Evolutionary conservation across 2,797 vertebrate species (phyloP).

Genomic region (Phalloptychus januarius): DNA sequence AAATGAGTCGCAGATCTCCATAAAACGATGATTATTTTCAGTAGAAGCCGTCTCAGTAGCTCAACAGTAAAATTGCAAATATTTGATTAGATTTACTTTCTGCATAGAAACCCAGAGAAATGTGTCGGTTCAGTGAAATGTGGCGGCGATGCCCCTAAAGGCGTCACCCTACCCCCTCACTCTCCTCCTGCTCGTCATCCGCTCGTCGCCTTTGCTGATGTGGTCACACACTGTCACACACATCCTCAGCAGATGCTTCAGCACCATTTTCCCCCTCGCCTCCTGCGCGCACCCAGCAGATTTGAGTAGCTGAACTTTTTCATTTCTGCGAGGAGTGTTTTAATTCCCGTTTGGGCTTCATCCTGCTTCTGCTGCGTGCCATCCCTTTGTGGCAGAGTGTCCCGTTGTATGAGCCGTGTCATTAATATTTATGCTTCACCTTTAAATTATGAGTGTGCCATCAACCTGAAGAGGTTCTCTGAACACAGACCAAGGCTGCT

Average conservation of each 20-base stretch:
- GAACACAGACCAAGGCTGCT: conserved; percentile 43
- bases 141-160: conserved; percentile 11
- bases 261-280: conserved; percentile 12
- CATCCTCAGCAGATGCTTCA: conserved; percentile 39
- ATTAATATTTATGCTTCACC: conserved; percentile 72
- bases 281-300: not conserved
- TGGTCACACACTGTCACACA: conserved; percentile 47
- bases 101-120: not conserved
- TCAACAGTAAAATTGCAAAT: not conserved
- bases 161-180: conserved; percentile 10
- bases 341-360: conserved; percentile 26
- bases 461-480: conserved; percentile 55
- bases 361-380: not conserved
- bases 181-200: conserved; percentile 50
- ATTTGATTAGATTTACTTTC: not conserved
- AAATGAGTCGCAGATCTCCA: not conserved
- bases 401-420: conserved; percentile 49
- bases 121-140: conserved; percentile 5
- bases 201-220: conserved; percentile 47
- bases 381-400: conserved; percentile 32
- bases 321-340: conserved; percentile 26
- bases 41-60: not conserved
- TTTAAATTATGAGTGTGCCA: conserved; percentile 67
- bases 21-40: not conserved
- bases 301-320: conserved; percentile 39